Evolutionary conservation across 2,888 invertebrate species (phyloP), one percentile per base, ranked within the genome.

Genomic region (Eristalis arbustorum): DNA sequence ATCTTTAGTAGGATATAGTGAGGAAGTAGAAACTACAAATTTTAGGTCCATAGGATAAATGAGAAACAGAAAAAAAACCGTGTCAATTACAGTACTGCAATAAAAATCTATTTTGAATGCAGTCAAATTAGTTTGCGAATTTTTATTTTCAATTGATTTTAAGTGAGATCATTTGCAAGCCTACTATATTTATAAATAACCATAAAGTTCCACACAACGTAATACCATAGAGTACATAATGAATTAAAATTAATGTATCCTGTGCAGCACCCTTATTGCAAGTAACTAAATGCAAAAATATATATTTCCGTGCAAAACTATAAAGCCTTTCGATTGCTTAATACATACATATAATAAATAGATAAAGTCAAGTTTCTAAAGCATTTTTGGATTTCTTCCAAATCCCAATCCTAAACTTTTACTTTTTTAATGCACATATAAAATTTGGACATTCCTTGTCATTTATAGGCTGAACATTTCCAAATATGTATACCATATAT

Each of bases 81-180:
- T 84, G 84, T 84, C 84, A 84, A 84, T 84, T 84, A 84, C 84
- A 62, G 75, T 75, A 75, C 75, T 57, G 69, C 69, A 62, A 49
- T 69, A 62, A 57, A 59, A 18, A 72, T 42, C 28, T 13, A 57
- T n/a, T 68, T 78, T 63, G n/a, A 18, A 62, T 62, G n/a, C 40
- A 42, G 14, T 40, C 34, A 37, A 63, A 40, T 40, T 63, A 63
- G 28, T 69, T 69, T 68, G 67, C 61, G n/a, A 68, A 34, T 61
- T n/a, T 37, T 28, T 28, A 14, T n/a, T 61, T n/a, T 25, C 11
- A 22, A 59, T 59, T 61, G 28, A 22, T 42, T 67, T 61, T 42
- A 25, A 14, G 8, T 8, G 40, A n/a, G 14, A 42, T 49, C 18
- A 18, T 18, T 49, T 49, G 49, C 18, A 49, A 42, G n/a, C 5